phyloP scores from a whole-genome alignment of 2,888 invertebrate species.

The Bhutanitis thaidina region DNA sequence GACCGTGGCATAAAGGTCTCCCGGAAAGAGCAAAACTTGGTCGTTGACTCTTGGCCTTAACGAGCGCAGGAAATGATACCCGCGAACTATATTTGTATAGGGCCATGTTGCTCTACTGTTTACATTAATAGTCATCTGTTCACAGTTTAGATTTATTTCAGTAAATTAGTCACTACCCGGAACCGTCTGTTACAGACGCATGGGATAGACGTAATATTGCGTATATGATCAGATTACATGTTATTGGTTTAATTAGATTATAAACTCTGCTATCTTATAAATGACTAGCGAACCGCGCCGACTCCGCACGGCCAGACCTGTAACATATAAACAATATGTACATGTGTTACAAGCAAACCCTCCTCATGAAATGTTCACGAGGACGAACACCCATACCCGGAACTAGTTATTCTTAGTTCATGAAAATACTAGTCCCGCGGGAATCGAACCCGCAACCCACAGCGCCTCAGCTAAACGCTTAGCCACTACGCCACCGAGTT shows the following conservation, averaged over 20 bases:
- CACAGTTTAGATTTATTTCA: conserved; percentile 25
- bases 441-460: too few relatives aligned
- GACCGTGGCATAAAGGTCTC: conserved; percentile 20
- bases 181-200: neutral
- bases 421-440: too few relatives aligned
- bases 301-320: too few relatives aligned
- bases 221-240: conserved; percentile 4
- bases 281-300: too few relatives aligned
- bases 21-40: conserved; percentile 33
- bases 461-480: too few relatives aligned
- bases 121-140: conserved; percentile 50
- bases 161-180: conserved; percentile 1
- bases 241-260: neutral
- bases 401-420: too few relatives aligned
- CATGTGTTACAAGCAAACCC: too few relatives aligned
- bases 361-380: too few relatives aligned
- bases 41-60: conserved; percentile 51
- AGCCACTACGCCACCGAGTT: too few relatives aligned
- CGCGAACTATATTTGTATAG: conserved; percentile 30
- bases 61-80: conserved; percentile 57
- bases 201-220: neutral
- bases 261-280: neutral
- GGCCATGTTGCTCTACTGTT: conserved; percentile 47
- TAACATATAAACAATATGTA: too few relatives aligned
- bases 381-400: too few relatives aligned